Conservation (phyloP, 2,113 vertebrate species). For the Anguilla rostrata region DNA sequence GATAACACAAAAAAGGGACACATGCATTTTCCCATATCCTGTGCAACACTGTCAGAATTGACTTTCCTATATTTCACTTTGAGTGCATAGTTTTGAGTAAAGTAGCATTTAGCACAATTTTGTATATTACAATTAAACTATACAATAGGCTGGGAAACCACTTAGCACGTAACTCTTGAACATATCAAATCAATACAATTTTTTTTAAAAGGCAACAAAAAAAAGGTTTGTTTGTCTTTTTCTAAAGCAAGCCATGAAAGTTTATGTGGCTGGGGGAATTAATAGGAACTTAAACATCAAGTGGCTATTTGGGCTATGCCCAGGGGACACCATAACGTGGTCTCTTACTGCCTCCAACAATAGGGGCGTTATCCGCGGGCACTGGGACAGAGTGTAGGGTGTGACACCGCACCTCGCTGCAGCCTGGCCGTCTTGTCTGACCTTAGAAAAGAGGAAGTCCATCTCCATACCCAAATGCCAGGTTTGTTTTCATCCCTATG, state of each 20-base stretch:
- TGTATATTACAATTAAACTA: neutral
- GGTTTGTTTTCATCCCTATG: slow-evolving; percentile 34
- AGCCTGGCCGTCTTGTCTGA: slow-evolving; percentile 23
- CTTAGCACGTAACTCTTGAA: neutral
- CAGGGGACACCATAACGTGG: slow-evolving; percentile 46
- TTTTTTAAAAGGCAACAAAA: neutral
- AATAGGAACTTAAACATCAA: slow-evolving; percentile 21
- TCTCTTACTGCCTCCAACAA: slow-evolving; percentile 36
- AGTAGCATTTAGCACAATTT: neutral
- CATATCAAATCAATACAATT: neutral
- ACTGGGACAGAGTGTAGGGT: slow-evolving; percentile 1
- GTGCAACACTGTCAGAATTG: neutral
- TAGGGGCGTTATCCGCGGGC: slow-evolving; percentile 21
- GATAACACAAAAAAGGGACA: neutral
- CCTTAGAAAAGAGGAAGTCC: slow-evolving; percentile 42
- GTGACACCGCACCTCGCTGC: slow-evolving; percentile 44
- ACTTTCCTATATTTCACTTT: neutral
- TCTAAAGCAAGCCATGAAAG: slow-evolving; percentile 23
- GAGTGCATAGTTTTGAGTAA: neutral
- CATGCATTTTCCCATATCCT: neutral
- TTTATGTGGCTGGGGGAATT: slow-evolving; percentile 30
- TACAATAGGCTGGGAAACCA: neutral
- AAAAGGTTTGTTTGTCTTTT: neutral
- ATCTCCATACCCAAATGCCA: slow-evolving; percentile 17
- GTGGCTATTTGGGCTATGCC: slow-evolving; percentile 36